A percentile compares a stretch with the other conserved stretches of the same genome.
Evolutionary conservation across 2,797 vertebrate species (phyloP).

Genomic region (Cheracebus regulus): DNA sequence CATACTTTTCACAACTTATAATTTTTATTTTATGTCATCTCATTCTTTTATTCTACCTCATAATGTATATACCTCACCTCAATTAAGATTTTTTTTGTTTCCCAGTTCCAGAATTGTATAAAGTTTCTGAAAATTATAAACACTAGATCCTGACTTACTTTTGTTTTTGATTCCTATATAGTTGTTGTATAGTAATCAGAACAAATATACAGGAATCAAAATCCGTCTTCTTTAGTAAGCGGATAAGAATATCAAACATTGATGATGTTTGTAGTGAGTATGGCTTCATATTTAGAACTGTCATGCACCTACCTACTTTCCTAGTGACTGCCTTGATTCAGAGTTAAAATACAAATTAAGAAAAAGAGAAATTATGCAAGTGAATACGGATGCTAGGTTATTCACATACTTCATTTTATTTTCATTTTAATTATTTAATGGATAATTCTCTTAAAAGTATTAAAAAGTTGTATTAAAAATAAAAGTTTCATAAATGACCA

Average conservation of each 20-base stretch:
- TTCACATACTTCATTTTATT: constrained; percentile 30
- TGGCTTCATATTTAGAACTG: neutral
- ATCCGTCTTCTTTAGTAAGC: neutral
- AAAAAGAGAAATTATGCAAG: neutral
- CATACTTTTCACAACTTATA: neutral
- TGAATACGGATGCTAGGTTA: neutral
- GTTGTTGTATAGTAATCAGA: neutral
- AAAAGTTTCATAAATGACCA: neutral
- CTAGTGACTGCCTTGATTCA: neutral
- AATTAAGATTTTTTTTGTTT: neutral
- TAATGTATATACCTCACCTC: neutral
- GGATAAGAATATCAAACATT: neutral
- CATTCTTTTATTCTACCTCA: neutral
- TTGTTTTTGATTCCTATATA: neutral
- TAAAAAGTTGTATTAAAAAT: neutral
- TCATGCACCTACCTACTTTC: neutral
- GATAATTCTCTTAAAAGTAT: neutral
- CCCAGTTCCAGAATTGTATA: neutral
- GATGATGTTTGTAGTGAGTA: neutral
- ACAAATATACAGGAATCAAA: too few species aligned
- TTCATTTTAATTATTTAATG: neutral
- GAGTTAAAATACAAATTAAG: neutral
- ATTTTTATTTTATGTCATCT: neutral
- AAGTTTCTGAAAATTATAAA: neutral
- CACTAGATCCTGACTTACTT: neutral